Evolutionary conservation across 2,113 vertebrate genomes (phyloP), one percentile per base, ranked within the genome.

Genomic region (Aegotheles bennettii): DNA sequence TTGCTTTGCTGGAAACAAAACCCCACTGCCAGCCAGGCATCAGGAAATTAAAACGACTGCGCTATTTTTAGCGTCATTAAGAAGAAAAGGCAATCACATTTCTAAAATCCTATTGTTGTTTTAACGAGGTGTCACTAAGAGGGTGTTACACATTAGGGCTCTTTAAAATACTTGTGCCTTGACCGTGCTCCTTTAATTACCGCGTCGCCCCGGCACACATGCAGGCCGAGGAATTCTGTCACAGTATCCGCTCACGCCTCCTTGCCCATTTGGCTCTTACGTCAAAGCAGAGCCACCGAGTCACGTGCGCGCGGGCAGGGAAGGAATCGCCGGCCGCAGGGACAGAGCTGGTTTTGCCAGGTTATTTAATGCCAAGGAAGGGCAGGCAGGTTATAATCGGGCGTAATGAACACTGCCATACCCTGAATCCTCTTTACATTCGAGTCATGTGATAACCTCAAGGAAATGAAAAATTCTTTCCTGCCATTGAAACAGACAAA

Each of bases 371-470:
- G 53, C 85, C 84, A 53, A 75, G 93, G 95, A 95, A 96, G 81
- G 95, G 89, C 95, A 90, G 94, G 89, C 84, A 91, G 94, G 74
- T 96, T 95, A 70, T 96, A 96, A 96, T 92, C 19, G 28, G 82
- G 36, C 7, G 9, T 91, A 97, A 92, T 98, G 96, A 97, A 90
- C 53, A 59, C 51, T 3, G 25, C 56, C 42, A 5, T 90, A 68
- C 53, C 61, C 84, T 6, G 21, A 95, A 54, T 94, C 88, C 84
- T 90, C 92, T 56, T 85, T 48, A 82, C 43, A 17, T 84, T 93
- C 84, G 57, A 73, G 75, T 87, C 94, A 94, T 63, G 7, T 91
- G 94, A 94, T 29, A 43, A 67, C 12, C 67, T 61, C 84, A 59
- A 94, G 87, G 89, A 97, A 97, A 96, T 87, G 75, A 89, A 81